Conservation (phyloP, 2,888 invertebrate genomes). For the Diadegma fenestrale region DNA sequence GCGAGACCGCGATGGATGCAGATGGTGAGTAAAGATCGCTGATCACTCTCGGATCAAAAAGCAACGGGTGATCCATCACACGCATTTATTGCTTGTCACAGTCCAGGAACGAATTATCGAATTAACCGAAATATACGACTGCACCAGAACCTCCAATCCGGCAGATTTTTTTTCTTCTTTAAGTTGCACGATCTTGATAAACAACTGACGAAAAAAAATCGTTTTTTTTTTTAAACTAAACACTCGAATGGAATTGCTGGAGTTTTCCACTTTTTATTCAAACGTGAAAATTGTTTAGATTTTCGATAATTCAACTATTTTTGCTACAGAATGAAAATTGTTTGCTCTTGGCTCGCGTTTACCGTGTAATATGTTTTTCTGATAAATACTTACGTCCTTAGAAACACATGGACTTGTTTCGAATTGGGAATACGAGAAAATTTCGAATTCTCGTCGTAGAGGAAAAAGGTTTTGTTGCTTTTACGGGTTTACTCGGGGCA, state of each 20-base stretch:
- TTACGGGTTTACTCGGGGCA: background rate
- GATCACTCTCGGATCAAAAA: constrained; percentile 68
- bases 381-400: background rate
- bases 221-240: too few relatives aligned
- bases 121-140: background rate
- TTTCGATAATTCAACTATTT: background rate
- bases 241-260: background rate
- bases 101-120: constrained; percentile 32
- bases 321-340: background rate
- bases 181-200: too few relatives aligned
- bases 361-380: background rate
- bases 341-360: background rate
- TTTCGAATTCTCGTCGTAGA: background rate
- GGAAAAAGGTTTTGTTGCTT: constrained; percentile 9
- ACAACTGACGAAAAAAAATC: too few relatives aligned
- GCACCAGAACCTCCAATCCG: too few relatives aligned
- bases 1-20: constrained; percentile 17
- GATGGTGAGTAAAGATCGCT: constrained; percentile 48
- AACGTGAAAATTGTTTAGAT: background rate
- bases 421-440: background rate
- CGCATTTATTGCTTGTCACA: constrained; percentile 67
- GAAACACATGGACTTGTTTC: background rate
- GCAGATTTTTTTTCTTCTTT: too few relatives aligned
- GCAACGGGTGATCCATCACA: constrained; percentile 68
- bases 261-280: background rate